phyloP scores from a whole-genome alignment of 2,888 invertebrate species.

The Euphydryas editha region DNA sequence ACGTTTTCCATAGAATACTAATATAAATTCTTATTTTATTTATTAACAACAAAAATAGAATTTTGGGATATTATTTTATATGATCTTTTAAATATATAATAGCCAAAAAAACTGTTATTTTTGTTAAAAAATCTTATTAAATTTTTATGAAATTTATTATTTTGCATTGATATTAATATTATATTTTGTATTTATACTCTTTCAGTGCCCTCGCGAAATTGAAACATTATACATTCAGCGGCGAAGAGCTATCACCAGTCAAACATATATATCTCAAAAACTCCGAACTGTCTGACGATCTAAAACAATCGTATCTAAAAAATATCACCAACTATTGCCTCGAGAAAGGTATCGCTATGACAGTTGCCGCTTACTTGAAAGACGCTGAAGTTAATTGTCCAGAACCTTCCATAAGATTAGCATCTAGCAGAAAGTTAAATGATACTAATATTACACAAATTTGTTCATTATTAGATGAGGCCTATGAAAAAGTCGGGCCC shows the following conservation, averaged over 20 bases:
- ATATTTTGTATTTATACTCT: no score
- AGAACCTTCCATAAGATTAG: conserved; percentile 89
- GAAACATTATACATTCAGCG: conserved; percentile 78
- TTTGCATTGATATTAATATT: no score
- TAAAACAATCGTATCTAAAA: conserved; percentile 82
- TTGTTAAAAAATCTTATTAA: not conserved
- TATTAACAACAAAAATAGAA: no score
- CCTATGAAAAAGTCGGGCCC: conserved; percentile 55
- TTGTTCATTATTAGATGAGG: conserved; percentile 67
- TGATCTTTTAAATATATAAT: no score
- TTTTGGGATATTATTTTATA: no score
- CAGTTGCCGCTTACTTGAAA: conserved; percentile 87
- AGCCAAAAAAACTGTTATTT: not conserved
- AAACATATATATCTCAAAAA: conserved; percentile 88
- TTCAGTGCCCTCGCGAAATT: conserved; percentile 72
- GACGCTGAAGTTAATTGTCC: conserved; percentile 86
- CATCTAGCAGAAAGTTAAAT: conserved; percentile 86
- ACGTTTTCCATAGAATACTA: not conserved
- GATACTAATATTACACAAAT: conserved; percentile 83
- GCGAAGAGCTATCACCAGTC: conserved; percentile 87
- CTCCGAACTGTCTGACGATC: conserved; percentile 66
- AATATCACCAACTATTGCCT: conserved; percentile 87
- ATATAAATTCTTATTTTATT: no score
- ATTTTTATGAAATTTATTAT: no score
- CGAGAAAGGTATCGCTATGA: conserved; percentile 86